Evolutionary conservation across 2,888 invertebrate genomes (phyloP), one percentile per base, ranked within the genome.

Genomic region (Acronicta leporina): DNA sequence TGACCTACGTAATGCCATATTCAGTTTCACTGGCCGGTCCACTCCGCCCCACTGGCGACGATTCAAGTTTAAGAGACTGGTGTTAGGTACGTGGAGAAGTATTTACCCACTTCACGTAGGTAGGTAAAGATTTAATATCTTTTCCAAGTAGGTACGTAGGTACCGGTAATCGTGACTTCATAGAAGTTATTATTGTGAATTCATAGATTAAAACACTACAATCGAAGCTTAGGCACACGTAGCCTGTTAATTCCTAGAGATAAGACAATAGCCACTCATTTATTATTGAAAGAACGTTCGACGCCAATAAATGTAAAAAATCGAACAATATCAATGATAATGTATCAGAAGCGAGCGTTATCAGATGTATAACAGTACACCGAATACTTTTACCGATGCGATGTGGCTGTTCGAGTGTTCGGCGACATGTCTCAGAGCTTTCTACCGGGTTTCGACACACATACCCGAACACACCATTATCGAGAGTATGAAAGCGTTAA

Each of bases 251-350:
- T 84, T 82, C 77, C 70, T 68, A 68, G 57, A 85, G 91, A 91
- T 91, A 92, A 91, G 86, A 87, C 88, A 86, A 87, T 87, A 69
- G 77, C 82, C 81, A 81, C 75, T 82, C 78, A 73, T 79, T 83
- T 84, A 77, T 83, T 84, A 81, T 87, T 84, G 82, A 81, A 83
- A 80, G 85, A 86, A 83, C 79, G 76, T 87, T 84, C 84, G 81
- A 85, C 77, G 73, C 73, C 78, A 82, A 68, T 73, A 87, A 81
- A 79, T 72, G 71, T 68, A 76, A 80, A 85, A 81, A 81, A 79
- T 77, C 66, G 78, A 87, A 83, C 83, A 87, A 85, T 87, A 89
- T 89, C 88, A 73, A 71, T 82, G 91, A 92, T 92, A 89, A 80
- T 85, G 68, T 87, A 89, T 89, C 86, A 46, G 85, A 51, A 43